Percentiles rank a stretch among this genome's conserved stretches.
These are phyloP conservation scores for Smutsia gigantea DNA, from an alignment of 2,797 vertebrate species.

Conservation along the genomic window DNA sequence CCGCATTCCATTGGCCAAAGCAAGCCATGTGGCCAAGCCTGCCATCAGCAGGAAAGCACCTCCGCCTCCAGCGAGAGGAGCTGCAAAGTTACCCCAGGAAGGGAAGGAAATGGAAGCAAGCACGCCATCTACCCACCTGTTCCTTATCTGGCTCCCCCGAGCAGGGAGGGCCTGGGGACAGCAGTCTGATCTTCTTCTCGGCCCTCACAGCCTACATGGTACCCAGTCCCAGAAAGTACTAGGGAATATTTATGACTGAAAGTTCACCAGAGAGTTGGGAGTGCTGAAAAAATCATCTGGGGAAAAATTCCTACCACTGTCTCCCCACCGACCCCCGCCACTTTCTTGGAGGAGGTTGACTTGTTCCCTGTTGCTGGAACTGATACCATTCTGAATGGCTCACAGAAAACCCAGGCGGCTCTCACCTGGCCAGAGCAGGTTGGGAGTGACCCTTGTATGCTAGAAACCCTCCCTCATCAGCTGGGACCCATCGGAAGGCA, in stretches of 20 bases:
- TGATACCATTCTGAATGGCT: neutral
- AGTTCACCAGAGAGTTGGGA: neutral
- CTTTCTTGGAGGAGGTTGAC: neutral
- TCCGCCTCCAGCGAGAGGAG: neutral
- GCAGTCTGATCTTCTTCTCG: neutral
- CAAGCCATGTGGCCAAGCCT: neutral
- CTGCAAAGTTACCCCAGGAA: neutral
- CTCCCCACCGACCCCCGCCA: rapidly evolving
- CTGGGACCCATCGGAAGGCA: no score
- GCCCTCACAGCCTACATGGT: neutral
- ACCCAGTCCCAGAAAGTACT: neutral
- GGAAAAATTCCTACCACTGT: neutral
- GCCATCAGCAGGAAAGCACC: neutral
- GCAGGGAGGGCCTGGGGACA: neutral
- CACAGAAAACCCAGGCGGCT: neutral
- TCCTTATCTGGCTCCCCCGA: neutral
- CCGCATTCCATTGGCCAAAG: conserved; percentile 31
- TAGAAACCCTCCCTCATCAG: neutral
- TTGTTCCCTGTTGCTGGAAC: neutral
- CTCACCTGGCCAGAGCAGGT: neutral
- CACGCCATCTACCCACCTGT: neutral
- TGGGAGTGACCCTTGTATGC: neutral
- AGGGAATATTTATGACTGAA: neutral
- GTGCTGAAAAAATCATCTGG: neutral
- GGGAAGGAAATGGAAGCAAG: neutral